Evolutionary conservation across 2,888 invertebrate species (phyloP).

Genomic region (Corythucha ciliata): DNA sequence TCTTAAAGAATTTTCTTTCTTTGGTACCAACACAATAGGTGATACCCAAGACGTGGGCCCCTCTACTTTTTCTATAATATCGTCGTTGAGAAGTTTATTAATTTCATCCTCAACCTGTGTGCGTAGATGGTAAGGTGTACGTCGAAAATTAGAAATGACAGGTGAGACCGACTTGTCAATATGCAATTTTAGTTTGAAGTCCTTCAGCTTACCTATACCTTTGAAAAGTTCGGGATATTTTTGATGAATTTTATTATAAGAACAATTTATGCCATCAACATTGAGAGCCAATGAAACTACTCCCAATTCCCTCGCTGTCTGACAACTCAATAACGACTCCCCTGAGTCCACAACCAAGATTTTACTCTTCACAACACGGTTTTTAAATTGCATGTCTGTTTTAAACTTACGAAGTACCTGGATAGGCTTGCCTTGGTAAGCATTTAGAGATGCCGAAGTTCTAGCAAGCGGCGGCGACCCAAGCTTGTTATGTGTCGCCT

Average conservation of each 20-base stretch:
- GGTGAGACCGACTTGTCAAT: not conserved
- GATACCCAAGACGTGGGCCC: constrained; percentile 10
- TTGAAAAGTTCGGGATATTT: not conserved
- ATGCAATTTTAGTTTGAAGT: not conserved
- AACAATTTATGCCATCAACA: not conserved
- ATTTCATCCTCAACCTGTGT: constrained; percentile 1
- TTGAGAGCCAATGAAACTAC: not conserved
- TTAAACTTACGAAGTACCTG: not conserved
- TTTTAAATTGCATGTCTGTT: not conserved
- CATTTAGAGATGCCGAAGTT: not conserved
- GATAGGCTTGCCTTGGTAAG: not conserved
- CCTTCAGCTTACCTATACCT: not conserved
- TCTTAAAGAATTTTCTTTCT: constrained; percentile 32
- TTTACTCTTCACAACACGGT: not conserved
- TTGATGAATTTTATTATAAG: not conserved
- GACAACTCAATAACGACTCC: not conserved
- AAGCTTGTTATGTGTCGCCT: not conserved
- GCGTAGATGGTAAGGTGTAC: constrained; percentile 5
- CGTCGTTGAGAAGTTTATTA: not conserved
- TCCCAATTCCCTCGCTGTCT: not conserved
- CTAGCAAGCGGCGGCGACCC: not conserved
- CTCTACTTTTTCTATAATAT: not conserved
- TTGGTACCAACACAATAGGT: constrained; percentile 4
- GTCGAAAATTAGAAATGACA: not conserved
- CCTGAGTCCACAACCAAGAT: not conserved